These are phyloP conservation scores for Pemphredon lugubris DNA, from an alignment of 2,888 invertebrate genomes.

Conservation along the genomic window DNA sequence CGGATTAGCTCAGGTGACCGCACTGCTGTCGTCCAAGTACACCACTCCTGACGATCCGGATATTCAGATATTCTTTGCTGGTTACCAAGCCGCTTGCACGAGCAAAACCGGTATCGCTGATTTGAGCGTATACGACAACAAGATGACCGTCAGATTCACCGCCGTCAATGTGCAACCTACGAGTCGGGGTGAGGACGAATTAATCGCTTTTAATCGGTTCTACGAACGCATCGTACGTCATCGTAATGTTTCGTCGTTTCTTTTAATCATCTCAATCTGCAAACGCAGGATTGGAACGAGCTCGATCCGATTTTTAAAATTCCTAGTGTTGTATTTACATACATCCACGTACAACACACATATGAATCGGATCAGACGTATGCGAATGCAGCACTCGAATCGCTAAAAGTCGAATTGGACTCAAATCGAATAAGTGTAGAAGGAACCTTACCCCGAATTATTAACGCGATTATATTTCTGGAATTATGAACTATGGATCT, in stretches of 20 bases:
- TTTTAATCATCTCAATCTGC: too few relatives aligned
- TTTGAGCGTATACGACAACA: constrained; percentile 15
- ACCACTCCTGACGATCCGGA: constrained; percentile 86
- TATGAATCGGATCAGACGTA: too few relatives aligned
- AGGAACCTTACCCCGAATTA: too few relatives aligned
- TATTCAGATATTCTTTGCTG: constrained; percentile 86
- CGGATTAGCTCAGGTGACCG: constrained; percentile 87
- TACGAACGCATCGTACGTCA: not conserved
- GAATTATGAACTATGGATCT: too few relatives aligned
- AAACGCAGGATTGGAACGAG: too few relatives aligned
- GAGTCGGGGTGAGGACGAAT: constrained; percentile 84
- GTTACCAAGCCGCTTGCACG: constrained; percentile 84
- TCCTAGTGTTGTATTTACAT: too few relatives aligned
- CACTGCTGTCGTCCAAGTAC: constrained; percentile 84
- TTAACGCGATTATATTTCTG: too few relatives aligned
- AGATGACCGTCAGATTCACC: constrained; percentile 80
- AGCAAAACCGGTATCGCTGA: constrained; percentile 66
- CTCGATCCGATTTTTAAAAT: too few relatives aligned
- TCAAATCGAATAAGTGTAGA: too few relatives aligned
- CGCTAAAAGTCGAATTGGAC: not conserved
- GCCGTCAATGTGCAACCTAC: constrained; percentile 85
- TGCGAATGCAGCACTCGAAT: too few relatives aligned
- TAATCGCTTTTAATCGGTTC: too few relatives aligned
- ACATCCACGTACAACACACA: too few relatives aligned
- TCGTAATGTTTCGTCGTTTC: not conserved